Evolutionary conservation across 2,113 vertebrate genomes (phyloP).

Genomic region (Mesocricetus auratus): DNA sequence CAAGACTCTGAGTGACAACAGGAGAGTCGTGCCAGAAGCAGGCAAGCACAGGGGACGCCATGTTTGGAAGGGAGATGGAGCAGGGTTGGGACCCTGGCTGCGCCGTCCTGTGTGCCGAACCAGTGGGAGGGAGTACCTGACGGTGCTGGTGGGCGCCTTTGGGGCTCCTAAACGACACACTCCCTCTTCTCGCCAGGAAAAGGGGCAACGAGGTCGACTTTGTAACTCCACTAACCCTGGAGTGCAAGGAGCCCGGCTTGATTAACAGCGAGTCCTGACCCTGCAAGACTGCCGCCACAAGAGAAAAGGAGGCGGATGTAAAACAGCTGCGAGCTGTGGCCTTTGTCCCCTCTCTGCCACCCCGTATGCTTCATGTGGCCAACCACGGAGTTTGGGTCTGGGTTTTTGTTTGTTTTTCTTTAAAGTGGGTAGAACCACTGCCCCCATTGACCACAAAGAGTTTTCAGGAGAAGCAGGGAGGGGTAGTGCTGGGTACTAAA

Average conservation of each 20-base stretch:
- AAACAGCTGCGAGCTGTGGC: background rate
- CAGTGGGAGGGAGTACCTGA: no score
- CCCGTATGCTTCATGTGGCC: accelerated
- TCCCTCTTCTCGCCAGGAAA: background rate
- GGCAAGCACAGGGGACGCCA: background rate
- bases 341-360: background rate
- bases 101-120: background rate
- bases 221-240: background rate
- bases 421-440: background rate
- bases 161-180: no score
- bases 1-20: background rate
- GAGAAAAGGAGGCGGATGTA: background rate
- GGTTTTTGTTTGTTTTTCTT: background rate
- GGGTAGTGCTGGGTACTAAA: background rate
- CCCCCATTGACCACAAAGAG: no score
- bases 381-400: background rate
- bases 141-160: background rate
- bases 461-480: background rate
- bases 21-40: background rate
- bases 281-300: background rate
- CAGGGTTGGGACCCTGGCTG: background rate
- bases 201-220: background rate
- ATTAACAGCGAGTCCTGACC: background rate
- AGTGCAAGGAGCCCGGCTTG: background rate
- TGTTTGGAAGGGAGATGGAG: background rate